Percentiles rank a stretch among this genome's conserved stretches.
phyloP scores from a whole-genome alignment of 2,888 invertebrate species.

The Himalopsyche japonica region DNA sequence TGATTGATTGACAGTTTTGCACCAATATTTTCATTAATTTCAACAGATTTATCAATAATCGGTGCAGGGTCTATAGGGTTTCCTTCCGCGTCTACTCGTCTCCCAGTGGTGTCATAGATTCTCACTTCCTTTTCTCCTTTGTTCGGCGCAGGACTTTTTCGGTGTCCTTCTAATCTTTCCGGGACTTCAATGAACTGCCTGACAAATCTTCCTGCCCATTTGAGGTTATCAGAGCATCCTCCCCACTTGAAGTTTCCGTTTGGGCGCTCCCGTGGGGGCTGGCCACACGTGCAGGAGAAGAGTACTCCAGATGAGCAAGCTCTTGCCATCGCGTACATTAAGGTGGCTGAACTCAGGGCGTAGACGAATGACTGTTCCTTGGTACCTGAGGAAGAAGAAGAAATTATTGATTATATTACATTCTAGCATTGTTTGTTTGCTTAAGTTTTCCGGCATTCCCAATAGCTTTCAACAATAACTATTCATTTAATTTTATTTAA shows the following conservation, averaged over 20 bases:
- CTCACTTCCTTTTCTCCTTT: conserved; percentile 29
- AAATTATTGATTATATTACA: no score
- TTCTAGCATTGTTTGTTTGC: no score
- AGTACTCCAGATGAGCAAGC: conserved; percentile 77
- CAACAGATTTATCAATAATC: background rate
- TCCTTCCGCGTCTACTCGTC: conserved; percentile 24
- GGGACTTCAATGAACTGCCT: conserved; percentile 72
- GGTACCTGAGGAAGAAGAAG: conserved; percentile 63
- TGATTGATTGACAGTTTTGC: background rate
- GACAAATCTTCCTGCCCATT: conserved; percentile 73
- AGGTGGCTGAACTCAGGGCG: conserved; percentile 78
- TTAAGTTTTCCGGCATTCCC: no score
- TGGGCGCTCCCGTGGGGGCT: conserved; percentile 70
- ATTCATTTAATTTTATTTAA: no score
- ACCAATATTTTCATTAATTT: background rate
- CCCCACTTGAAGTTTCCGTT: conserved; percentile 81
- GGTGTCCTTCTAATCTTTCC: conserved; percentile 55
- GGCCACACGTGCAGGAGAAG: conserved; percentile 78
- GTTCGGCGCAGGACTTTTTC: conserved; percentile 45
- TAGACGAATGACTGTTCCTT: conserved; percentile 85
- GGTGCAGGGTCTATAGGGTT: conserved; percentile 14
- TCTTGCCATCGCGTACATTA: conserved; percentile 75
- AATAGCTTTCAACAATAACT: no score
- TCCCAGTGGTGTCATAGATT: conserved; percentile 39
- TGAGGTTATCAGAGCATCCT: conserved; percentile 82